Conservation (phyloP, 2,113 vertebrate species). For the Podarcis raffonei region DNA sequence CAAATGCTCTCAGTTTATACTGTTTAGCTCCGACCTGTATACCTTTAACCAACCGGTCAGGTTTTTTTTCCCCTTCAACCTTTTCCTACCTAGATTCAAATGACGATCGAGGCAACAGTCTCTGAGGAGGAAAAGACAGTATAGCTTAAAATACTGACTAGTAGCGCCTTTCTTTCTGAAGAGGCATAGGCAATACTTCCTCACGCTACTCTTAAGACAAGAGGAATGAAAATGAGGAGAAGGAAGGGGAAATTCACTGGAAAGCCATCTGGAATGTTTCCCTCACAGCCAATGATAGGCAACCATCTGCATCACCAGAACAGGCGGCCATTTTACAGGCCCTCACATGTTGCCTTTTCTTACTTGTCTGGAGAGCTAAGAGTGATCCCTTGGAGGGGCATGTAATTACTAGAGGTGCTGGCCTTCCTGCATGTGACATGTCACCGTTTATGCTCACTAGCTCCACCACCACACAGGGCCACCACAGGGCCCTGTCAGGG, state of each 20-base stretch:
- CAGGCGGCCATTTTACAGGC: constrained; percentile 34
- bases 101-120: not conserved
- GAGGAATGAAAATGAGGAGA: not conserved
- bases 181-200: not conserved
- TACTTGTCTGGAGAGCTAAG: constrained; percentile 12
- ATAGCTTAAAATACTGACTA: not conserved
- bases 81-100: not conserved
- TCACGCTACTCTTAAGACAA: rapidly evolving
- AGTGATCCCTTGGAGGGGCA: constrained; percentile 13
- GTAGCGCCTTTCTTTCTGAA: not conserved
- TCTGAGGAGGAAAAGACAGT: not conserved
- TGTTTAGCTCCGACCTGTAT: no score
- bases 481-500: not conserved
- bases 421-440: not conserved
- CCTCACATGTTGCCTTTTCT: constrained; percentile 12
- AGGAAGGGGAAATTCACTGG: not conserved
- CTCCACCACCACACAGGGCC: not conserved
- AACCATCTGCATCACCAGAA: constrained; percentile 3
- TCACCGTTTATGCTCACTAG: constrained; percentile 20
- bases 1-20: no score
- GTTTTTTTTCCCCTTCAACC: not conserved
- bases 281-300: not conserved
- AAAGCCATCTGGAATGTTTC: not conserved
- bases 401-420: constrained; percentile 8
- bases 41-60: no score